phyloP scores from a whole-genome alignment of 2,888 invertebrate species.

The Diarsia brunnea region DNA sequence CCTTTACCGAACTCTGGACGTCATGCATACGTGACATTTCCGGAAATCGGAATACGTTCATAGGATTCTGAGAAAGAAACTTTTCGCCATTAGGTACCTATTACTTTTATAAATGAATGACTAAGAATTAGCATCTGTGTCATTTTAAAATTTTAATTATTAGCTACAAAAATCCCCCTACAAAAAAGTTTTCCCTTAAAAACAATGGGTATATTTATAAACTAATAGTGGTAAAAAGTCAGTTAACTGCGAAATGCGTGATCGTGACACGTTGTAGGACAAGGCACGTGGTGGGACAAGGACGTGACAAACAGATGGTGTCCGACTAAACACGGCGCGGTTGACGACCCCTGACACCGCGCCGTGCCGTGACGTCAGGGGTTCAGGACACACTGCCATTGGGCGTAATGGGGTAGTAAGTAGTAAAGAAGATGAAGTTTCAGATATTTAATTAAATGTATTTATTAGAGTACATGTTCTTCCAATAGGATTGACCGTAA shows the following conservation, averaged over 20 bases:
- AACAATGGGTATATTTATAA: not conserved
- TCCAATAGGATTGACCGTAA: too few species aligned
- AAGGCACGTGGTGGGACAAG: constrained; percentile 5
- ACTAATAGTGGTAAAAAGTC: not conserved
- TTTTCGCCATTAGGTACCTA: too few species aligned
- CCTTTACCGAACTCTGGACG: not conserved
- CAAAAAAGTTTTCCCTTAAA: not conserved
- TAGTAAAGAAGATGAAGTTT: not conserved
- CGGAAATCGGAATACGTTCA: not conserved
- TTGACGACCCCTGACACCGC: constrained; percentile 42
- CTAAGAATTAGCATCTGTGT: not conserved
- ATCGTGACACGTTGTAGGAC: constrained; percentile 15
- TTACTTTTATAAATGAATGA: not conserved
- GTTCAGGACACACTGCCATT: constrained; percentile 13
- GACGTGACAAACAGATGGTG: constrained; percentile 44
- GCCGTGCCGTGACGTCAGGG: constrained; percentile 42
- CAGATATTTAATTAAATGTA: too few species aligned
- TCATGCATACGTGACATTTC: not conserved
- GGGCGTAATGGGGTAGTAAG: not conserved
- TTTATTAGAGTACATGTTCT: too few species aligned
- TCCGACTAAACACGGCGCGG: constrained; percentile 45
- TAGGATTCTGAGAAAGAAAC: not conserved
- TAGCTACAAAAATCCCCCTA: not conserved
- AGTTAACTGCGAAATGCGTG: constrained; percentile 7
- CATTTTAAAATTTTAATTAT: not conserved